Base-by-base conservation (phyloP, 35 echinoderm and acorn worm species). In the Hemicentrotus pulcherrimus region DNA sequence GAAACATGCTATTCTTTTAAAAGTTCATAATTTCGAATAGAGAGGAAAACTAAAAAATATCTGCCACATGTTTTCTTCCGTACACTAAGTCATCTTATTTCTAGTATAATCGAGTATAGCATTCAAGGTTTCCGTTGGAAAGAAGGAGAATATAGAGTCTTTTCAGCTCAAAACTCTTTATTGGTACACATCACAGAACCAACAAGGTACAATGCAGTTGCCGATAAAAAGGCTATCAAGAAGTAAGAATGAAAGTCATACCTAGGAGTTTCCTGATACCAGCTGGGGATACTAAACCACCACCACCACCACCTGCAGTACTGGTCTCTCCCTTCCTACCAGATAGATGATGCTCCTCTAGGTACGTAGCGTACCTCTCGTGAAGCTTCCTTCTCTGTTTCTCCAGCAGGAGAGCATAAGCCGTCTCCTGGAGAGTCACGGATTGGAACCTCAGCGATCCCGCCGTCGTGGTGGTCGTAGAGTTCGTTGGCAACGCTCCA, bases 311-410 rank as follows among this genome's bases (percentile, higher is more conserved):
- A 78, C 65, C 31, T 41, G 31, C 4, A 88, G 46, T 2, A 28
- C 41, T 47, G 24, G 46, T 61, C 94, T 91, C 88, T 60, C 94
- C 93, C 48, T 97, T 97, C 46, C 87, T 45, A 47, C 47, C 86
- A 32, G 58, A 35, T 6, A 99, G 89, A 71, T 95, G 97, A 31
- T 96, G 89, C 13, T 96, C 89, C 94, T 99, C 98, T 61, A 99
- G 92, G 88, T 94, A 99, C 9, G 94, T 61, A 32, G 98, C 98
- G 48, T 98, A 97, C 30, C 94, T 95, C 46, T 97, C 97, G 91
- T 99, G 98, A 28, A 99, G 97, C 60, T 98, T 99, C 45, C 92
- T 65, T 65, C 98, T 46, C 46, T 96, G 98, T 92, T 97, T 99
- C 46, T 97, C 94, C 16, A 96, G 86, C 10, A 99, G 92, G 32